These are phyloP conservation scores for Lampropteryx suffumata DNA, from an alignment of 2,888 invertebrate species.

Conservation along the genomic window DNA sequence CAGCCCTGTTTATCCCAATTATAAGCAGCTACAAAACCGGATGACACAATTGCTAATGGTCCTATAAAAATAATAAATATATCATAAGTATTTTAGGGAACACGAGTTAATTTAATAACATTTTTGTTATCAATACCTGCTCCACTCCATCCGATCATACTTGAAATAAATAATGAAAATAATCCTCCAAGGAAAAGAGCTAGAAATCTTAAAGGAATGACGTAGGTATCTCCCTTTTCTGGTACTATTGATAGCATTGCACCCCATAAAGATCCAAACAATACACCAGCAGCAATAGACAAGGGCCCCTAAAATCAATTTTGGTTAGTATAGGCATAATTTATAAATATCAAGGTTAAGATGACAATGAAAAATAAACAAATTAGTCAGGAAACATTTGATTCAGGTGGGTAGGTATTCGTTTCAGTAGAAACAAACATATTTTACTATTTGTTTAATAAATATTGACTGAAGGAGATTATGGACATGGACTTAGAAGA, in stretches of 20 bases:
- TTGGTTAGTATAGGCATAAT: too few species aligned
- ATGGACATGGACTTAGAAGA: background rate
- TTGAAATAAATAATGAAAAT: slow-evolving; percentile 90
- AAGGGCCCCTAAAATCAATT: slow-evolving; percentile 80
- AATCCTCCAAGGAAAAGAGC: slow-evolving; percentile 88
- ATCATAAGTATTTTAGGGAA: too few species aligned
- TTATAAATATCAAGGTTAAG: background rate
- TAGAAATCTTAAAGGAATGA: slow-evolving; percentile 86
- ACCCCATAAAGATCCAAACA: slow-evolving; percentile 89
- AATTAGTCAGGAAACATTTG: too few species aligned
- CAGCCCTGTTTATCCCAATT: slow-evolving; percentile 89
- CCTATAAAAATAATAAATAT: slow-evolving; percentile 57
- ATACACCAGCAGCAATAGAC: slow-evolving; percentile 87
- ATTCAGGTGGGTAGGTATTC: too few species aligned
- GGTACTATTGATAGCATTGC: slow-evolving; percentile 87
- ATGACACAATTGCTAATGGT: slow-evolving; percentile 88
- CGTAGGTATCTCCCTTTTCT: slow-evolving; percentile 86
- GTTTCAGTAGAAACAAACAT: slow-evolving; percentile 1
- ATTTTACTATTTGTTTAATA: slow-evolving; percentile 1
- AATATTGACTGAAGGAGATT: background rate
- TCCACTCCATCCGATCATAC: slow-evolving; percentile 84
- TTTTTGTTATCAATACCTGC: slow-evolving; percentile 59
- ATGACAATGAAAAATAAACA: too few species aligned
- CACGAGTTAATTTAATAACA: too few species aligned
- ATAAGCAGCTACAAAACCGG: slow-evolving; percentile 87